phyloP scores from a whole-genome alignment of 2,113 vertebrate genomes.

The Psittacus erithacus region DNA sequence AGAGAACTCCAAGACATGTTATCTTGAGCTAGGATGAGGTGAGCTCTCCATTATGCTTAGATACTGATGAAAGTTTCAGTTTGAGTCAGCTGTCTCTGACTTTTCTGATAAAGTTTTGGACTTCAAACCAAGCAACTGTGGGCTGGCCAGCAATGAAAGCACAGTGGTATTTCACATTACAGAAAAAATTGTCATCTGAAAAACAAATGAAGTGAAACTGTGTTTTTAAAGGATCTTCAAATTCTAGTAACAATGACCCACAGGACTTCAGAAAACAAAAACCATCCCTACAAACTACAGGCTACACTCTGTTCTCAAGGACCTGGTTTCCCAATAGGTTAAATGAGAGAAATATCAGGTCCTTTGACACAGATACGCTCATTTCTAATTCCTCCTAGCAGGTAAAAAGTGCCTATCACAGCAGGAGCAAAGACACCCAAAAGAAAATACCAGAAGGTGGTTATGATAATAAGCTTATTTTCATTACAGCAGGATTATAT shows the following conservation, averaged over 20 bases:
- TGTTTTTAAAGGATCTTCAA: background rate
- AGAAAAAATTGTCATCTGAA: background rate
- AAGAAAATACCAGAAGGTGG: conserved; percentile 45
- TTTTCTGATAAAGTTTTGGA: background rate
- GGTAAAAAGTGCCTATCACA: background rate
- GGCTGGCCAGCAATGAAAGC: background rate
- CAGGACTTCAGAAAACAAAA: background rate
- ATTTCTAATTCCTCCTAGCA: conserved; percentile 21
- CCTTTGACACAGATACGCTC: background rate
- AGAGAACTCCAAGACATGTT: background rate
- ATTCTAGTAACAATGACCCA: background rate
- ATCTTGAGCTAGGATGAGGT: background rate
- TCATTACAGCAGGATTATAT: conserved; percentile 36
- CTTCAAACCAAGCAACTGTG: background rate
- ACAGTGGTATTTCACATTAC: background rate
- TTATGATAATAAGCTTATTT: conserved; percentile 37
- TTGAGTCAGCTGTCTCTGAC: background rate
- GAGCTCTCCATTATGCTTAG: background rate
- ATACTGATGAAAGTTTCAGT: background rate
- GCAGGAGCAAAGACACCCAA: background rate
- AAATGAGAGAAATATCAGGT: background rate
- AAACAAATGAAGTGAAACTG: background rate
- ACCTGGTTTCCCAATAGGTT: background rate
- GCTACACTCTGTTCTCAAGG: background rate
- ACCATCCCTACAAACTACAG: background rate